Evolutionary conservation across 2,113 vertebrate species (phyloP), one percentile per base, ranked within the genome.

Genomic region (Himantopus leucocephalus): DNA sequence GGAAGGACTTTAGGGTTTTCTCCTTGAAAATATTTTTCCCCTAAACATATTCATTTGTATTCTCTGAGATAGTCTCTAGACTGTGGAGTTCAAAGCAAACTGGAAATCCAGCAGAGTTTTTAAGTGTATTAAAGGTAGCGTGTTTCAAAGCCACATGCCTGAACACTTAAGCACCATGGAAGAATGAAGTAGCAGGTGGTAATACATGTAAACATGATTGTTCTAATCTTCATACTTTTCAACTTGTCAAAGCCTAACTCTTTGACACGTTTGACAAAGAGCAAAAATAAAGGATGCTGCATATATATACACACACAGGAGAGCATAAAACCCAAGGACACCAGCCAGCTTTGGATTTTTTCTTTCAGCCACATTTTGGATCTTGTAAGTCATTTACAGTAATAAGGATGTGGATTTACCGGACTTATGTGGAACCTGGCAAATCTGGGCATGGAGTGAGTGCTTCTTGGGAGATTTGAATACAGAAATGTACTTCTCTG

Each of bases 41-140:
- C 58, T 90, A 59, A 85, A 92, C 39, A 55, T 55, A 66, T 76
- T 80, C 84, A 68, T 83, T 95, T 95, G 14, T 76, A 94, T 90
- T 94, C 71, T 92, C 37, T 80, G 90, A 92, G 85, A 92, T 35
- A 93, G 63, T 90, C 58, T 82, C 53, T 79, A 66, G 30, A 83
- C 93, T 83, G 74, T 55, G 45, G 67, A 93, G 92, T 95, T 88
- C 85, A 97, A 94, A 97, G 90, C 80, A 77, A 95, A n/a, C 78
- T 92, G 75, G 63, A 92, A 94, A 96, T 88, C 93, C 90, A 85
- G 85, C 71, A n/a, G 84, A 67, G 77, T 79, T 96, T 85, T 80
- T 43, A 95, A 94, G 74, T 93, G 74, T 41, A 55, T 94, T 94
- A 88, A 92, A 94, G 41, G 87, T 83, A 83, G n/a, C 0, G 0